phyloP scores from a whole-genome alignment of 64 coral and sea anemone species.

The Stichodactyla helianthus region DNA sequence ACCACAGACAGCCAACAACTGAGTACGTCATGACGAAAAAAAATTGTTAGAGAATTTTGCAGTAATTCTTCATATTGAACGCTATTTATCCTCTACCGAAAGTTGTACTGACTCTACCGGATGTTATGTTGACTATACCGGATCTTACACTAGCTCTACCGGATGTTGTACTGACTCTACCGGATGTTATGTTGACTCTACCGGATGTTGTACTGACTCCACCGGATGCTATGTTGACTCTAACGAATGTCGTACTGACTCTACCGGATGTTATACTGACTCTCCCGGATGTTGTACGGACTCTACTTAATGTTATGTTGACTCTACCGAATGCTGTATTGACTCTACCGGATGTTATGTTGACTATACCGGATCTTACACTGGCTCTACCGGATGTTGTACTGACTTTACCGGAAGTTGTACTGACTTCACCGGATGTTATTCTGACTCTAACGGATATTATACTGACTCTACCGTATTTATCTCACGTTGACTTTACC shows the following conservation, averaged over 20 bases:
- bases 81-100: too few species aligned
- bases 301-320: too few species aligned
- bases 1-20: conserved; percentile 89
- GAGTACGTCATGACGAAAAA: not conserved
- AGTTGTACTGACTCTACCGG: not conserved
- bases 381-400: too few species aligned
- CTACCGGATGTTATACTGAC: not conserved
- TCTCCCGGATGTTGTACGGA: too few species aligned
- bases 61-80: too few species aligned
- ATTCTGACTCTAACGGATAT: not conserved
- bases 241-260: not conserved
- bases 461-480: not conserved
- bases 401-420: too few species aligned
- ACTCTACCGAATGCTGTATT: too few species aligned
- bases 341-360: too few species aligned
- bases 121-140: not conserved
- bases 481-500: not conserved
- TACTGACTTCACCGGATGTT: too few species aligned
- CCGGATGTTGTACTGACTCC: too few species aligned
- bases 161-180: not conserved
- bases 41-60: not conserved
- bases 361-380: too few species aligned
- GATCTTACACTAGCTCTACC: not conserved
- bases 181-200: too few species aligned
- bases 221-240: not conserved